phyloP scores from a whole-genome alignment of 37 sponge, comb jelly and placozoan species.

The Hormiphora californensis region DNA sequence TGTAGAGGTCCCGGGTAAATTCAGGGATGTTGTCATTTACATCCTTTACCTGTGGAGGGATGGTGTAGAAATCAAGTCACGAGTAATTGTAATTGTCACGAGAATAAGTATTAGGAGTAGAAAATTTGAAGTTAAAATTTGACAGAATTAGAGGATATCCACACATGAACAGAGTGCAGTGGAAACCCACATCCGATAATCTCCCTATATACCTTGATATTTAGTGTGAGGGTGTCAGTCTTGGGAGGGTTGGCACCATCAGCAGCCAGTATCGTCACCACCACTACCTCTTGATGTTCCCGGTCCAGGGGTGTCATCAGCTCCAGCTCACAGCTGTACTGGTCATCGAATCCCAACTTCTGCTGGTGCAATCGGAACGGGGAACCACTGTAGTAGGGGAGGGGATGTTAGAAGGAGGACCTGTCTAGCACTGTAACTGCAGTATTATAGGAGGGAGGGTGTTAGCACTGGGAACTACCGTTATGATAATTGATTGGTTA shows the following conservation, averaged over 20 bases:
- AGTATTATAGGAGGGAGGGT: background rate
- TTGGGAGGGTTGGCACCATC: conserved; percentile 10
- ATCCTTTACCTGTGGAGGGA: background rate
- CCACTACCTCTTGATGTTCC: background rate
- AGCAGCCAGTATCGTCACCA: background rate
- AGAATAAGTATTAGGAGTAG: too few species aligned
- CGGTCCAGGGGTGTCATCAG: background rate
- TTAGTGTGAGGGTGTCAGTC: background rate
- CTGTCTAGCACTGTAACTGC: background rate
- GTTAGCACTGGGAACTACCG: background rate
- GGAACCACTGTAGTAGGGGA: background rate
- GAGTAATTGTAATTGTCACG: background rate
- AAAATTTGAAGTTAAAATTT: too few species aligned
- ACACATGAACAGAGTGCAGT: too few species aligned
- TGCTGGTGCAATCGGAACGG: background rate
- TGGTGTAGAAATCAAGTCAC: background rate
- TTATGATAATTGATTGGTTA: background rate
- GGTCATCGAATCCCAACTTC: conserved; percentile 37
- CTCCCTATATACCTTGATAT: conserved; percentile 27
- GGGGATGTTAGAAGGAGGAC: background rate
- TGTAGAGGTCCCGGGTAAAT: conserved; percentile 35
- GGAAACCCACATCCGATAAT: background rate
- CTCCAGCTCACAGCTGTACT: conserved; percentile 4
- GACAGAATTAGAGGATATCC: too few species aligned
- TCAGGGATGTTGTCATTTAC: conserved; percentile 48